Evolutionary conservation across 2,888 invertebrate species (phyloP), one percentile per base, ranked within the genome.

Genomic region (Auanema sp.): DNA sequence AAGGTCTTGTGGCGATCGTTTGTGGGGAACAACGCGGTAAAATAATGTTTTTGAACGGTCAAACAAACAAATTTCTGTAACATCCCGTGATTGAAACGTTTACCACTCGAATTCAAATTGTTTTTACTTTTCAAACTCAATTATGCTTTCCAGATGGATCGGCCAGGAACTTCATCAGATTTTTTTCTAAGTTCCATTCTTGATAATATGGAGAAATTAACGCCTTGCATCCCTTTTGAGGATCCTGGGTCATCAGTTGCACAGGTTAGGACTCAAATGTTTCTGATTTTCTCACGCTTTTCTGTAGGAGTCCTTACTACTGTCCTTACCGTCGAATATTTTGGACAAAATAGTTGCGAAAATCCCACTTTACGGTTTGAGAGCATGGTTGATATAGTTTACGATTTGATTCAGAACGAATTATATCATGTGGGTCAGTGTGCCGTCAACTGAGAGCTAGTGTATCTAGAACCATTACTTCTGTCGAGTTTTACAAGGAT

Each of bases 401-500:
- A 43, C 58, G 2, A 33, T 6, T 23, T 52, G 14, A 52, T 58
- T 58, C 40, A 58, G 68, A 71, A 12, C 57, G 74, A 21, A 42
- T 70, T 24, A 18, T 60, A 16, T 40, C 23, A 12, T 33, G 68
- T 6, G 65, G 64, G 1, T 16, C 47, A 21, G 68, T 69, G 0
- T 75, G 69, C 11, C 61, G 58, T 24, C 49, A 60, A 6, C 49
- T 75, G 24, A 60, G 61, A 0, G 66, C 63, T 18, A 54, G 59
- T 12, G 68, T 68, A 8, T 65, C 71, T 44, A 41, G 58, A 16
- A 65, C 71, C 3, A 58, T 75, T 11, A 70, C 64, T 16, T 69
- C 68, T 1, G 59, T 74, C 23, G 66, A 63, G 33, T 72, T 69
- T 56, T 68, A 65, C 14, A 64, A 61, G 24, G 72, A 72, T 42